phyloP scores from a whole-genome alignment of 2,113 vertebrate genomes.

The Hiodon alosoides region DNA sequence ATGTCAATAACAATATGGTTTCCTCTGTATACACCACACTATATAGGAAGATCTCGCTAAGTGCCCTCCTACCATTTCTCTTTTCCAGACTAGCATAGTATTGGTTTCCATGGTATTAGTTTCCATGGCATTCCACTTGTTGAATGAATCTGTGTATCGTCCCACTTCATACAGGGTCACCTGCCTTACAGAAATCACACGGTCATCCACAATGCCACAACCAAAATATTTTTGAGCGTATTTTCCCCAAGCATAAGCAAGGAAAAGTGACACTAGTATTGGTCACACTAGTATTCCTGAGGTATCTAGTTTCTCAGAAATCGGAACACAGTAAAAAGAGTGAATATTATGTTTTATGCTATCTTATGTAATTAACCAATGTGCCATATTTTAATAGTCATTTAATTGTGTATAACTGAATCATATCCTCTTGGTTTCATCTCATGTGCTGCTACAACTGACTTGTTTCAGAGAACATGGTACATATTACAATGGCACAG shows the following conservation, averaged over 20 bases:
- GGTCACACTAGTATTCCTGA: too few relatives aligned
- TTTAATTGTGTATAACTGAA: not conserved
- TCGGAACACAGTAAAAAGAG: not conserved
- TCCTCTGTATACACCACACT: not conserved
- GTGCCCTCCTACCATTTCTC: not conserved
- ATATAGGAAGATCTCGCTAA: not conserved
- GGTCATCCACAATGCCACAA: not conserved
- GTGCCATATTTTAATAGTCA: not conserved
- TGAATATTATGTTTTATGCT: not conserved
- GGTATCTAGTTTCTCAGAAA: too few relatives aligned
- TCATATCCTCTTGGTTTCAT: too few relatives aligned
- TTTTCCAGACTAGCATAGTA: not conserved
- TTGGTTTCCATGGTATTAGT: not conserved
- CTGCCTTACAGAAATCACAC: not conserved
- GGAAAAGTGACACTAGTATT: too few relatives aligned
- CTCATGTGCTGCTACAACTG: too few relatives aligned
- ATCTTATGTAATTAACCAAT: not conserved
- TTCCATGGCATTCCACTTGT: not conserved
- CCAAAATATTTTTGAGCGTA: not conserved
- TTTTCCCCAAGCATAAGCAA: too few relatives aligned
- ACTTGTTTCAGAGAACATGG: too few relatives aligned
- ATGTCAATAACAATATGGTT: too few relatives aligned
- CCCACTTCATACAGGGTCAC: not conserved
- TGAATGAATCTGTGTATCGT: not conserved
- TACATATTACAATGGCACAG: too few relatives aligned